Conservation (phyloP, 2,888 invertebrate genomes). For the Lepidocyrtoides sp. region DNA sequence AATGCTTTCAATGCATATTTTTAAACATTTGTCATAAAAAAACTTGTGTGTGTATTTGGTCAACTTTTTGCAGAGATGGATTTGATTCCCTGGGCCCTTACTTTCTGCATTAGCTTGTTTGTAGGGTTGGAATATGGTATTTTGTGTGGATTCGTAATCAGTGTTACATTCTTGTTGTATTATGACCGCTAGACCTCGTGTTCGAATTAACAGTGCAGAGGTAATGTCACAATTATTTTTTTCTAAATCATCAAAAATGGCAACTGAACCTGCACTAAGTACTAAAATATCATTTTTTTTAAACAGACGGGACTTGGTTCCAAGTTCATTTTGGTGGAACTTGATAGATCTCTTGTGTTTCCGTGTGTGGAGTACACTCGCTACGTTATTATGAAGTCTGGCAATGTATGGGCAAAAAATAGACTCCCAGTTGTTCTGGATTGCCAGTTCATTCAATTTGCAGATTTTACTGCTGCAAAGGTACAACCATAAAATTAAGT, state of each 20-base stretch:
- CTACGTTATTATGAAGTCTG: slow-evolving; percentile 93
- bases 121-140: slow-evolving; percentile 96
- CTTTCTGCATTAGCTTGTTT: slow-evolving; percentile 94
- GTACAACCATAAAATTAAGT: slow-evolving; percentile 86
- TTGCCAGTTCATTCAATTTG: slow-evolving; percentile 95
- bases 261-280: not conserved
- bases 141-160: slow-evolving; percentile 93
- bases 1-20: too few species aligned
- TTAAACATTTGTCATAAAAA: not conserved
- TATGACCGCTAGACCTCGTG: slow-evolving; percentile 95
- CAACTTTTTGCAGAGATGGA: slow-evolving; percentile 90
- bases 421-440: slow-evolving; percentile 94
- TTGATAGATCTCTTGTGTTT: slow-evolving; percentile 93
- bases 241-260: not conserved
- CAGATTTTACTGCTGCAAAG: slow-evolving; percentile 95
- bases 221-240: slow-evolving; percentile 87
- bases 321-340: slow-evolving; percentile 84
- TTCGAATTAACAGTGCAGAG: slow-evolving; percentile 89
- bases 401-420: slow-evolving; percentile 89
- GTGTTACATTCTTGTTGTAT: slow-evolving; percentile 94
- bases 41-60: too few species aligned
- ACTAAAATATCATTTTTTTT: too few species aligned
- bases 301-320: slow-evolving; percentile 82
- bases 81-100: slow-evolving; percentile 93
- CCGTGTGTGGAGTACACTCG: slow-evolving; percentile 96